Conservation (phyloP, 2,888 invertebrate species). For the Petrolisthes manimaculis region DNA sequence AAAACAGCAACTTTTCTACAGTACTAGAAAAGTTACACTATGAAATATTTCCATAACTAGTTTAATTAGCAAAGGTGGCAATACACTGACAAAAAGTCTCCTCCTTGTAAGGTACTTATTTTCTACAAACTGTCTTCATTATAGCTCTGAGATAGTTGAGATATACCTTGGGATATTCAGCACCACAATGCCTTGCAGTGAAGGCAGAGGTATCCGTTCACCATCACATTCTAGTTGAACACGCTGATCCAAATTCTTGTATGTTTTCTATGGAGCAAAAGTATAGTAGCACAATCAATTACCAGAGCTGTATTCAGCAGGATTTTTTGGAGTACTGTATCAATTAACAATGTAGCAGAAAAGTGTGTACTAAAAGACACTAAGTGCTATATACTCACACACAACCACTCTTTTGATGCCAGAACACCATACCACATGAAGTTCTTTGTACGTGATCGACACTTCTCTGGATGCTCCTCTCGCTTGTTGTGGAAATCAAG, state of each 20-base stretch:
- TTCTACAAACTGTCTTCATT: not conserved
- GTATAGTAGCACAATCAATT: too few species aligned
- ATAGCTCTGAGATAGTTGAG: not conserved
- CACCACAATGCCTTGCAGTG: constrained; percentile 95
- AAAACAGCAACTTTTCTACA: too few species aligned
- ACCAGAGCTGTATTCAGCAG: not conserved
- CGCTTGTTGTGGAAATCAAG: constrained; percentile 96
- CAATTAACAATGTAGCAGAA: not conserved
- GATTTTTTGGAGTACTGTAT: not conserved
- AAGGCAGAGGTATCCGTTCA: constrained; percentile 92
- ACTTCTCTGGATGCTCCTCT: constrained; percentile 97
- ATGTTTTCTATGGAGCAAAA: constrained; percentile 74
- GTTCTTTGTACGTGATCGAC: constrained; percentile 91
- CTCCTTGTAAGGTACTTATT: not conserved
- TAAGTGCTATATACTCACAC: constrained; percentile 40
- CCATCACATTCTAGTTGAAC: constrained; percentile 97
- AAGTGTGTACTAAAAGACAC: not conserved
- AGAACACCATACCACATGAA: constrained; percentile 89
- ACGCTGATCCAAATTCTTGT: constrained; percentile 94
- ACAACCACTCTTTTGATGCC: constrained; percentile 72
- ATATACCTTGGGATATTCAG: constrained; percentile 89
- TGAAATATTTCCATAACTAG: too few species aligned
- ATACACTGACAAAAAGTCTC: not conserved
- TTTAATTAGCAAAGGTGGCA: too few species aligned
- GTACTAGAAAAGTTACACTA: too few species aligned